These are phyloP conservation scores for Deladenus siricidicola DNA, from an alignment of 2,888 invertebrate genomes.

Conservation along the genomic window DNA sequence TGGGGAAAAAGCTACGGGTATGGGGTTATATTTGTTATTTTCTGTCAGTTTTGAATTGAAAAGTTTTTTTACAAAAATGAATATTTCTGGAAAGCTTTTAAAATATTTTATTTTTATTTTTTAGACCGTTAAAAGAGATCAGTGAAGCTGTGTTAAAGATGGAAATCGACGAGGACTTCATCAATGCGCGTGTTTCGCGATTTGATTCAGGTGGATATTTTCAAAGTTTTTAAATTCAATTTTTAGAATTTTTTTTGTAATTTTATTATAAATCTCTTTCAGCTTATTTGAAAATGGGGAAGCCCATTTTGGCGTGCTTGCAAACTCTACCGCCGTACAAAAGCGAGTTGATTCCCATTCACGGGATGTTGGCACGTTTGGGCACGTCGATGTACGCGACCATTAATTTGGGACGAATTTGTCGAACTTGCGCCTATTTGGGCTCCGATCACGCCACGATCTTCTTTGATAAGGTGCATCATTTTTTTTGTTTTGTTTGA, in stretches of 20 bases:
- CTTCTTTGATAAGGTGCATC: conserved; percentile 6
- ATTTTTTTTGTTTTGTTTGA: neutral
- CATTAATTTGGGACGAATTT: conserved; percentile 3
- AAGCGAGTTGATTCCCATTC: conserved; percentile 5
- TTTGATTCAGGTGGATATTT: neutral
- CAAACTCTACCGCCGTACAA: neutral
- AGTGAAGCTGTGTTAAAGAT: neutral
- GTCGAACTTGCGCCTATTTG: conserved; percentile 1
- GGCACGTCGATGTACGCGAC: neutral
- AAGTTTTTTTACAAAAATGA: neutral
- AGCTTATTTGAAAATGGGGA: conserved; percentile 2
- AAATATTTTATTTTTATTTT: too few species aligned
- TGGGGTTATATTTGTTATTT: too few species aligned
- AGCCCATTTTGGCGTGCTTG: conserved; percentile 8
- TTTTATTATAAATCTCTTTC: neutral
- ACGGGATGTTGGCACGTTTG: neutral
- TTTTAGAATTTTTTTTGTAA: too few species aligned
- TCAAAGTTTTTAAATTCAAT: neutral
- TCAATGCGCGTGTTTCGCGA: neutral
- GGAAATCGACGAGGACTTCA: neutral
- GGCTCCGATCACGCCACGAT: conserved; percentile 4
- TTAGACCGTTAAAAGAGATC: neutral
- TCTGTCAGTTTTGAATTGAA: neutral
- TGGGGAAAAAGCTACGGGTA: too few species aligned
- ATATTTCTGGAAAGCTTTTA: neutral